phyloP scores from a whole-genome alignment of 2,113 vertebrate genomes.

The Aplodontia rufa region DNA sequence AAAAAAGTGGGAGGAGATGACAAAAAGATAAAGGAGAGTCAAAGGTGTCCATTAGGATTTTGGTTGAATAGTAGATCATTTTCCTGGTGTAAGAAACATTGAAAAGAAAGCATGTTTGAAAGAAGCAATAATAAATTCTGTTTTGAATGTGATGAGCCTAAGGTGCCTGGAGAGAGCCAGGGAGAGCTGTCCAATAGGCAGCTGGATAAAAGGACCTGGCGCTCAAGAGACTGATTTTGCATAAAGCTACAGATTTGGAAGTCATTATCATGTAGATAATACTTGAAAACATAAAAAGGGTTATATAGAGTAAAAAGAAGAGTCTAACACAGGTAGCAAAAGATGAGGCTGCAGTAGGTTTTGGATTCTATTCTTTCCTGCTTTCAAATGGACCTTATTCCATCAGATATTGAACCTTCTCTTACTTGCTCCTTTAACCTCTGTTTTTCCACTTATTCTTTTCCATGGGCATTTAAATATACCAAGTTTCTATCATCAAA shows the following conservation, averaged over 20 bases:
- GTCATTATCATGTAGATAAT: background rate
- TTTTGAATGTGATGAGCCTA: background rate
- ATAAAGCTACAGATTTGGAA: background rate
- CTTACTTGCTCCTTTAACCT: background rate
- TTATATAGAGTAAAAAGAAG: background rate
- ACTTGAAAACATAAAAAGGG: background rate
- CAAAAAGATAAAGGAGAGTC: background rate
- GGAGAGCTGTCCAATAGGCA: background rate
- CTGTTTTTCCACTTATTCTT: background rate
- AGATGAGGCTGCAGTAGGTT: background rate
- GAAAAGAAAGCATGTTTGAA: background rate
- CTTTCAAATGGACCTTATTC: background rate
- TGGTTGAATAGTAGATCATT: background rate
- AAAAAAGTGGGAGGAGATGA: background rate
- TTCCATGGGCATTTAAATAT: background rate
- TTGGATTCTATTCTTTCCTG: background rate
- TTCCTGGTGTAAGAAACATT: background rate
- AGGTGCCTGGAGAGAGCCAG: background rate
- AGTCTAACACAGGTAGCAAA: background rate
- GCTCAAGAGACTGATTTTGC: constrained; percentile 3
- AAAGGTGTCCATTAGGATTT: background rate
- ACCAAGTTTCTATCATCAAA: background rate
- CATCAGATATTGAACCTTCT: background rate
- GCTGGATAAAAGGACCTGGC: background rate
- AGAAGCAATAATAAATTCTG: background rate